Base-by-base conservation (phyloP, 2,113 vertebrate species). In the Pelobates fuscus region DNA sequence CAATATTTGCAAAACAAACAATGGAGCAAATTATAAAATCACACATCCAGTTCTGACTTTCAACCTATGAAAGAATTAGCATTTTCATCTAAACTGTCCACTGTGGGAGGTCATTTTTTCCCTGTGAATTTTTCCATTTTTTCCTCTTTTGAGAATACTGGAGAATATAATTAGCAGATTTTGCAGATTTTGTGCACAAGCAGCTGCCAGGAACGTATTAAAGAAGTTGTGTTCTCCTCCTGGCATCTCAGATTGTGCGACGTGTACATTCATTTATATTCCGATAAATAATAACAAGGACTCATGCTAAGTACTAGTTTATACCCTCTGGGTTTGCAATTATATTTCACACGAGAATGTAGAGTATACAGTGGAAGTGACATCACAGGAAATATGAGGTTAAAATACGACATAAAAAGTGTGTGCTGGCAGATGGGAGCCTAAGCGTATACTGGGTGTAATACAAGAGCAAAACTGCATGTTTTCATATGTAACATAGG, bases 81-180 rank as follows among this genome's bases (percentile, higher is more conserved):
- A 69, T 69, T 58, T 32, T 69, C 24, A 15, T n/a, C 49, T 24
- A 54, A 67, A 54, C 11, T 2, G 49, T n/a, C 44, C 8, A 17
- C 2, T 10, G 32, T 30, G 26, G 67, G 30, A 24, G 55, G 29
- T 32, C 15, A 54, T 24, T 26, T 21, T 52, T 52, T 26, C 43
- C 11, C 8, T 49, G 8, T 12, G 46, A 67, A 69, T 29, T 69
- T 32, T 55, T 69, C n/a, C 21, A 20, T 32, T 23, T 46, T 57
- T 57, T 55, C 49, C 54, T 57, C 67, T 57, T 54, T 24, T 14
- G 30, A 18, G 21, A 37, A 18, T 58, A 18, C 52, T 10, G 52
- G 14, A 25, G 52, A 37, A 69, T 37, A 24, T 69, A 58, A 69
- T 69, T 57, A 58, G 67, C 32, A 55, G n/a, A 27, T 57, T 41